Evolutionary conservation across 1,140 invertebrate genomes (phyloP).

Genomic region (Drosophila lini): DNA sequence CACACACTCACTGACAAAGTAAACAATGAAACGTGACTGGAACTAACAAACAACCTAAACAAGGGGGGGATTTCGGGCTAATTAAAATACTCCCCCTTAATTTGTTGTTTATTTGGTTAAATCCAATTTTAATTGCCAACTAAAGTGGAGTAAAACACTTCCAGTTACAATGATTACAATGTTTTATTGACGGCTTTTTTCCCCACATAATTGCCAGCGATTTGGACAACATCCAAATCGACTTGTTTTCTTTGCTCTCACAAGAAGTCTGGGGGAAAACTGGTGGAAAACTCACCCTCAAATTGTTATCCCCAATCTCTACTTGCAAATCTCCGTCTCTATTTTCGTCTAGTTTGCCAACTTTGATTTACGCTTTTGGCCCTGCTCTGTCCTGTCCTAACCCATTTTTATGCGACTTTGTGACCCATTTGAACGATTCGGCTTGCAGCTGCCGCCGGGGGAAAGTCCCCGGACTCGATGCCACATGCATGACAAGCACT

Average conservation of each 20-base stretch:
- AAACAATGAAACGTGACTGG: slow-evolving; percentile 58
- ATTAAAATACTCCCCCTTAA: slow-evolving; percentile 46
- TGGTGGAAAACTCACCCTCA: background rate
- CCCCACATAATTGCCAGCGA: slow-evolving; percentile 37
- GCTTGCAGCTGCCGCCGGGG: slow-evolving; percentile 18
- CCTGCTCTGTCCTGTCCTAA: background rate
- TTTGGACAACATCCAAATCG: slow-evolving; percentile 43
- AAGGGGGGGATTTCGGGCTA: slow-evolving; percentile 26
- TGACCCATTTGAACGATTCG: slow-evolving; percentile 42
- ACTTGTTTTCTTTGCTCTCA: slow-evolving; percentile 28
- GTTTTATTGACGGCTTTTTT: slow-evolving; percentile 39
- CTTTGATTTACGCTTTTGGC: slow-evolving; percentile 40
- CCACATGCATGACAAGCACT: slow-evolving; percentile 52
- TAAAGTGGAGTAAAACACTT: slow-evolving; percentile 7
- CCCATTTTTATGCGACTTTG: slow-evolving; percentile 42
- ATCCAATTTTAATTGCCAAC: slow-evolving; percentile 45
- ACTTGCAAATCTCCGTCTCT: slow-evolving; percentile 8
- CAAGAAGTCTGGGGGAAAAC: background rate
- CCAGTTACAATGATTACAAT: slow-evolving; percentile 1
- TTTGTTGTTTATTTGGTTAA: slow-evolving; percentile 51
- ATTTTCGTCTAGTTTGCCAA: slow-evolving; percentile 21
- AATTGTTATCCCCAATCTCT: slow-evolving; percentile 10
- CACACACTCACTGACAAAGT: background rate
- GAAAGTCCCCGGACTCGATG: slow-evolving; percentile 15
- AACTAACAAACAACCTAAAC: slow-evolving; percentile 30